phyloP scores from a whole-genome alignment of 2,113 vertebrate genomes.

The Hemibagrus wyckioides region DNA sequence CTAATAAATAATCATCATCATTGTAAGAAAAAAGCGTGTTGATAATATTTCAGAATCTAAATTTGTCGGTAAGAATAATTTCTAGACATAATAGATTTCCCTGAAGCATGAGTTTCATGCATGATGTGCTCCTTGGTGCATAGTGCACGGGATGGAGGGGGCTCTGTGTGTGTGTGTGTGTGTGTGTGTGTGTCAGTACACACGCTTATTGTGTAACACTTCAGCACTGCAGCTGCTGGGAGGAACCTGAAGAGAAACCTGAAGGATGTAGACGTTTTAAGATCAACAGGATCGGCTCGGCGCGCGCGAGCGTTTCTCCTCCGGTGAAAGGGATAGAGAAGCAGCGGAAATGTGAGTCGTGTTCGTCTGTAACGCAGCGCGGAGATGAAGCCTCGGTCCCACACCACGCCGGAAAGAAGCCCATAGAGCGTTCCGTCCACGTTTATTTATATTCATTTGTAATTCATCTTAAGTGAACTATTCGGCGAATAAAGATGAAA shows the following conservation, averaged over 20 bases:
- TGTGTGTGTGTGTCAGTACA: neutral
- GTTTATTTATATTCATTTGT: neutral
- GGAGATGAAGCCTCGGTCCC: neutral
- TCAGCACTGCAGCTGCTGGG: conserved; percentile 31
- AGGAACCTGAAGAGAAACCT: conserved; percentile 25
- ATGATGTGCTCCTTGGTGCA: conserved; percentile 22
- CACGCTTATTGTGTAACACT: neutral
- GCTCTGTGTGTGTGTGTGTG: conserved; percentile 1
- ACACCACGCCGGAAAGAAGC: neutral
- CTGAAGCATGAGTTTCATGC: conserved; percentile 4
- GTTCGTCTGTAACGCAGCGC: neutral
- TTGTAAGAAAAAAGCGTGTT: neutral
- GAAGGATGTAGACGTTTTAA: conserved; percentile 48
- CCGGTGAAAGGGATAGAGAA: neutral
- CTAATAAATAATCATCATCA: neutral
- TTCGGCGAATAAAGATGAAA: conserved; percentile 86
- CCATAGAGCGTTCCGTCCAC: neutral
- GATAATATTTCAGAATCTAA: neutral
- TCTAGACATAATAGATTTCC: neutral
- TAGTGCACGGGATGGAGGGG: conserved; percentile 26
- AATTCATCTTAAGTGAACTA: conserved; percentile 35
- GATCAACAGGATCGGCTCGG: neutral
- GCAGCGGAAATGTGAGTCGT: neutral
- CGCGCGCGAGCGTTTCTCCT: neutral
- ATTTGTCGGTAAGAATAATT: neutral